phyloP scores from a whole-genome alignment of 2,113 vertebrate species.

The Lepisosteus osseus region DNA sequence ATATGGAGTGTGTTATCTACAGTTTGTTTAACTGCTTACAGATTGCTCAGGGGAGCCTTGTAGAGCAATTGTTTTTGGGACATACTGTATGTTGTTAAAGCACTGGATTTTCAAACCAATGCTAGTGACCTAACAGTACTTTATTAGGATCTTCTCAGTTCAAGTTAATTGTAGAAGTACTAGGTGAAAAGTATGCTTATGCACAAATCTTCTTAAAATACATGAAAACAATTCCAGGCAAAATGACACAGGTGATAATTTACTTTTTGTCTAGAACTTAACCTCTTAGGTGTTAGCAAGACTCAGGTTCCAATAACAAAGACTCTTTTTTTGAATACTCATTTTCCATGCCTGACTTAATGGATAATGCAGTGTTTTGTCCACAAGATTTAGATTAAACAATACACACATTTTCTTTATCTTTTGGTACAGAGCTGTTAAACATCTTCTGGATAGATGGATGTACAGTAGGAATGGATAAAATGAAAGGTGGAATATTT shows the following conservation, averaged over 20 bases:
- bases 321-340: no score
- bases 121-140: background rate
- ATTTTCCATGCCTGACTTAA: no score
- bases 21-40: slow-evolving; percentile 43
- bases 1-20: slow-evolving; percentile 39
- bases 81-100: slow-evolving; percentile 1
- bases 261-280: background rate
- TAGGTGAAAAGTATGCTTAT: background rate
- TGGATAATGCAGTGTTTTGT: no score
- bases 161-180: background rate
- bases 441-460: no score
- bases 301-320: no score
- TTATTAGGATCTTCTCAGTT: background rate
- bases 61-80: slow-evolving; percentile 6
- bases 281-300: slow-evolving; percentile 3
- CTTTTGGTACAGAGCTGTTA: no score
- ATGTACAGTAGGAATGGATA: no score
- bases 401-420: no score
- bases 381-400: no score
- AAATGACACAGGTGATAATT: background rate
- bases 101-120: background rate
- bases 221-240: background rate
- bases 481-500: no score
- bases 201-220: slow-evolving; percentile 11
- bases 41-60: slow-evolving; percentile 40